A percentile compares a stretch with the other conserved stretches of the same genome.
Conservation (phyloP, 2,113 vertebrate genomes). For the Parus major region DNA sequence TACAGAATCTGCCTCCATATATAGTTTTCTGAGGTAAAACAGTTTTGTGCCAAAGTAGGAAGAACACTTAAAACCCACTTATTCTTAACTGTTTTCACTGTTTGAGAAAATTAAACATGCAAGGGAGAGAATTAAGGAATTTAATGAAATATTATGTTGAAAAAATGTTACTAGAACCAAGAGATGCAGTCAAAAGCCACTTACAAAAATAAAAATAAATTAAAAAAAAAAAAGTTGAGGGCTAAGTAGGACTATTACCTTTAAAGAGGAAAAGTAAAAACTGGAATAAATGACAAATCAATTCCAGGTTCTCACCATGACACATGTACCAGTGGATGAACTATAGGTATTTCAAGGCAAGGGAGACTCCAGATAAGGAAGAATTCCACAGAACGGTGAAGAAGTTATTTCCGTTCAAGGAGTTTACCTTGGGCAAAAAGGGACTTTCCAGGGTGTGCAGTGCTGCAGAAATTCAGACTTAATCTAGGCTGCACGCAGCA, state of each 20-base stretch:
- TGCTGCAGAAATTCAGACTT: slow-evolving; percentile 31
- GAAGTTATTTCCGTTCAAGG: neutral
- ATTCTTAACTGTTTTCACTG: neutral
- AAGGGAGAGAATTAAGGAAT: neutral
- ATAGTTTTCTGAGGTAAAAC: neutral
- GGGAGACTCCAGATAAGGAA: neutral
- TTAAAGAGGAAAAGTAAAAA: neutral
- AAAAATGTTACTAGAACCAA: neutral
- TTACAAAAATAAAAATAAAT: neutral
- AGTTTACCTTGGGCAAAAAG: slow-evolving; percentile 42
- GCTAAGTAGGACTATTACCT: neutral
- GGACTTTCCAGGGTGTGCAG: slow-evolving; percentile 38
- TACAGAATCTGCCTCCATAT: neutral
- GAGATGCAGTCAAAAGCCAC: neutral
- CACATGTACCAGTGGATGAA: neutral
- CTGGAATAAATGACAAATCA: neutral
- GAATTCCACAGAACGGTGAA: neutral
- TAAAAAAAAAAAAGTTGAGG: neutral
- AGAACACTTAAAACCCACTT: neutral
- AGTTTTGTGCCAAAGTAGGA: neutral
- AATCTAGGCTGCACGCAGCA: slow-evolving; percentile 6
- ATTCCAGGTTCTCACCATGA: neutral
- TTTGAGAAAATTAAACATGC: neutral
- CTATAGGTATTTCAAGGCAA: neutral
- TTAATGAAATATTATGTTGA: neutral